phyloP scores from a whole-genome alignment of 2,888 invertebrate genomes.

The Carpatolechia fugitivella region DNA sequence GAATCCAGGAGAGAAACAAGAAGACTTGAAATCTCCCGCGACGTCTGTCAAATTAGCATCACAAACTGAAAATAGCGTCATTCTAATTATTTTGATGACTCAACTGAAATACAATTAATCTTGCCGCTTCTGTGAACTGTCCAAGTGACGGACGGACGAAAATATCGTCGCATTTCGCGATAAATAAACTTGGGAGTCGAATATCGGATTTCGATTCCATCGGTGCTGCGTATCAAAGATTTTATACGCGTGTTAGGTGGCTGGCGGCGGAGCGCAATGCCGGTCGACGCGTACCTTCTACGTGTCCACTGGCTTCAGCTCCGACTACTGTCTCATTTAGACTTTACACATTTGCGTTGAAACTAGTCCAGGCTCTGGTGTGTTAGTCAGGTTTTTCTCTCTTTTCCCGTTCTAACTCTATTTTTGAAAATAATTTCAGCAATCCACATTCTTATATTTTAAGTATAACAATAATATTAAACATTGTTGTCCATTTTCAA shows the following conservation, averaged over 20 bases:
- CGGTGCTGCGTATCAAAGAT: slow-evolving; percentile 77
- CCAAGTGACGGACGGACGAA: slow-evolving; percentile 75
- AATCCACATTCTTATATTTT: no score
- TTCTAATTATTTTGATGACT: slow-evolving; percentile 80
- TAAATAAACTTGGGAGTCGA: slow-evolving; percentile 71
- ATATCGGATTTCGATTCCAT: slow-evolving; percentile 78
- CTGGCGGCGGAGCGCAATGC: slow-evolving; percentile 58
- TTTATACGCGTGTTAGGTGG: slow-evolving; percentile 58
- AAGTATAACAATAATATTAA: no score
- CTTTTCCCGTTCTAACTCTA: no score
- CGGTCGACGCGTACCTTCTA: slow-evolving; percentile 32
- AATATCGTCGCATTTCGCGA: slow-evolving; percentile 78
- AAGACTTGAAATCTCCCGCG: slow-evolving; percentile 74
- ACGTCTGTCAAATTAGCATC: slow-evolving; percentile 79
- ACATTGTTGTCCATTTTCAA: no score
- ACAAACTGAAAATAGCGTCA: slow-evolving; percentile 78
- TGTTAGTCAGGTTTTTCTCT: no score
- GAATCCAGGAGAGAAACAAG: slow-evolving; percentile 60
- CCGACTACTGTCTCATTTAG: neutral
- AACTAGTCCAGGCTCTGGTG: neutral
- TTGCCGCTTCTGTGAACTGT: slow-evolving; percentile 78
- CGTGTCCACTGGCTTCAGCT: neutral
- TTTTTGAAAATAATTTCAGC: no score
- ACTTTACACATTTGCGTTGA: neutral
- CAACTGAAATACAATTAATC: slow-evolving; percentile 79